phyloP scores from a whole-genome alignment of 2,113 vertebrate species.

The Megatriorchis doriae region DNA sequence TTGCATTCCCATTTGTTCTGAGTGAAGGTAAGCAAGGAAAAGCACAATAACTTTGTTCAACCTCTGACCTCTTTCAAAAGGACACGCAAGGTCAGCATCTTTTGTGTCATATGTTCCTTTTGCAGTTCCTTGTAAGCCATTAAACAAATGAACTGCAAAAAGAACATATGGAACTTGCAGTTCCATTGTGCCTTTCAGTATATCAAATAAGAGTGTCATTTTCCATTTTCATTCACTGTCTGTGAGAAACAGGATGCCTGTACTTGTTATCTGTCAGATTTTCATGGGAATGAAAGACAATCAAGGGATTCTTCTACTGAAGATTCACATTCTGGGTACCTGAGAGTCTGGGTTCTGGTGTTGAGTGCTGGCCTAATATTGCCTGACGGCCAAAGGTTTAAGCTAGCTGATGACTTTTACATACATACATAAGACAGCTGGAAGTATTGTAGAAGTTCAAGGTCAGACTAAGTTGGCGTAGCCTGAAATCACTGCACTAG shows the following conservation, averaged over 20 bases:
- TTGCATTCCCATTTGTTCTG: not conserved
- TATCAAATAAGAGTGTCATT: not conserved
- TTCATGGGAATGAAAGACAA: not conserved
- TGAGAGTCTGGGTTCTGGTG: not conserved
- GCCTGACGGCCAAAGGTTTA: not conserved
- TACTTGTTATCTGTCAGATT: not conserved
- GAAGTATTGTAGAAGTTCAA: not conserved
- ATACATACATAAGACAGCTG: not conserved
- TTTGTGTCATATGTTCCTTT: not conserved
- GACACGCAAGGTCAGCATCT: not conserved
- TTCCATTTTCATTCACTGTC: not conserved
- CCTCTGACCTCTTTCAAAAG: not conserved
- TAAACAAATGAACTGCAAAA: not conserved
- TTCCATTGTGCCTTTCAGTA: not conserved
- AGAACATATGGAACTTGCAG: not conserved
- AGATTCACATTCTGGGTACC: not conserved
- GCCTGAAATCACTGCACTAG: not conserved
- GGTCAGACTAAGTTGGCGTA: not conserved
- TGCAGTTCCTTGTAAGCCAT: not conserved
- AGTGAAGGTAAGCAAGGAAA: not conserved
- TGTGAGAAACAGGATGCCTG: not conserved
- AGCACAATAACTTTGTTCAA: not conserved
- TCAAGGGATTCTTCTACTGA: not conserved
- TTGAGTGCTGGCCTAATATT: not conserved
- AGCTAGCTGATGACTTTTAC: not conserved